Conservation (phyloP, 2,888 invertebrate species). For the Hypomecis punctinalis region DNA sequence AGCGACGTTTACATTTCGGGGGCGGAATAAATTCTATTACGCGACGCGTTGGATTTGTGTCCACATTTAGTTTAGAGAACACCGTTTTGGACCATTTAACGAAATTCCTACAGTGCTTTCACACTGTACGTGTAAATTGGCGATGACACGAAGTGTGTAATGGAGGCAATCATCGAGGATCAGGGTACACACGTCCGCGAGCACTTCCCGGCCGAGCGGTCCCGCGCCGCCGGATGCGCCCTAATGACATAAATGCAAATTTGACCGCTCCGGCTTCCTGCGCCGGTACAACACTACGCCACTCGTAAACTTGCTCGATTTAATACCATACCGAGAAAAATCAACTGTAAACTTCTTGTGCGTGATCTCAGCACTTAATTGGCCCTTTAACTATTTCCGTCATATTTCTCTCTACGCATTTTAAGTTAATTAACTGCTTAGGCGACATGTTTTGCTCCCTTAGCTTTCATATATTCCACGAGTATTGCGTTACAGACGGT, state of each 20-base stretch:
- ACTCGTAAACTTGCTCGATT: conserved; percentile 34
- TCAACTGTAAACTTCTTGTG: conserved; percentile 50
- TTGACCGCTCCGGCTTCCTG: conserved; percentile 76
- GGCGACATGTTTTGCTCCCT: conserved; percentile 44
- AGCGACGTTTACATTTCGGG: conserved; percentile 16
- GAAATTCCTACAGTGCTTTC: neutral
- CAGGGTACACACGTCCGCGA: conserved; percentile 26
- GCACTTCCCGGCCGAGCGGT: conserved; percentile 29
- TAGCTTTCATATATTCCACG: conserved; percentile 51
- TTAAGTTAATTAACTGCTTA: conserved; percentile 64
- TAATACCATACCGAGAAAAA: conserved; percentile 47
- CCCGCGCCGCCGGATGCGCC: conserved; percentile 61
- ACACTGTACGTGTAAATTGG: neutral
- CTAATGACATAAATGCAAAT: conserved; percentile 82
- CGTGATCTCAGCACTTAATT: conserved; percentile 58
- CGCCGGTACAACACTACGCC: conserved; percentile 40
- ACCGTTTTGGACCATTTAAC: neutral
- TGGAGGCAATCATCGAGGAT: conserved; percentile 13
- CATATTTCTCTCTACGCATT: conserved; percentile 56
- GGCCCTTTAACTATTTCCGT: conserved; percentile 61
- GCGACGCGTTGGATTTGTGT: conserved; percentile 11
- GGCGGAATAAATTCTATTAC: conserved; percentile 17
- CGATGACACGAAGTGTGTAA: conserved; percentile 3
- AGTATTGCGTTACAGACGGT: conserved; percentile 33
- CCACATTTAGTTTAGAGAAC: conserved; percentile 4